Base-by-base conservation (phyloP, 2,888 invertebrate species). In the Palloptera scutellata region DNA sequence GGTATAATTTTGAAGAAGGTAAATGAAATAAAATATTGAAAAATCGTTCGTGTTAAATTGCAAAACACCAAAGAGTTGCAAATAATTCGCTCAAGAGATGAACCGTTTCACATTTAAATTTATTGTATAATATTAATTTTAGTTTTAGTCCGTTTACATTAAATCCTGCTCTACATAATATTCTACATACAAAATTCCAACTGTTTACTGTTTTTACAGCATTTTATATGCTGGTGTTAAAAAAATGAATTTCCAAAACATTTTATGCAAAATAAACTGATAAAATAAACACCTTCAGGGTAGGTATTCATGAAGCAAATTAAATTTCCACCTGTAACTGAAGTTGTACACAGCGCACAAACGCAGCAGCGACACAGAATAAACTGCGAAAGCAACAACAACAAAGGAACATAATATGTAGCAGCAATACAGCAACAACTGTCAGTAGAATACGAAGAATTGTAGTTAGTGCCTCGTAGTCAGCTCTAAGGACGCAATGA, bases 281-380 rank as follows among this genome's bases (percentile, higher is more conserved):
- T 64, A 64, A 64, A 30, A 59, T 64, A 64, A 64, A 77, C 75
- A 73, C 73, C 77, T 76, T 75, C 68, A 64, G 74, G 69, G 74
- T 75, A 72, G 69, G 74, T 75, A 72, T 73, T 75, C 71, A 73
- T 65, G 74, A 73, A 75, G 76, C 74, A 75, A 77, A 78, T 78
- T 77, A 69, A 74, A 77, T 79, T 79, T 72, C 66, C 66, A 66
- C 67, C 67, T 72, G 71, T 66, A 72, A 69, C 64, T 65, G 15
- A n/a, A 61, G 48, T 57, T 41, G 59, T 15, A 55, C 20, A 63
- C 42, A 30, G 19, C 53, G 19, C 9, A 59, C 42, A 61, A 9
- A 30, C 9, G 40, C 40, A n/a, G 30, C 45, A 53, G 54, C 19
- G n/a, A n/a, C 53, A 48, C 8, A 54, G 13, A 53, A 17, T 54